Evolutionary conservation across 2,113 vertebrate species (phyloP), one percentile per base, ranked within the genome.

Genomic region (Lipotes vexillifer): DNA sequence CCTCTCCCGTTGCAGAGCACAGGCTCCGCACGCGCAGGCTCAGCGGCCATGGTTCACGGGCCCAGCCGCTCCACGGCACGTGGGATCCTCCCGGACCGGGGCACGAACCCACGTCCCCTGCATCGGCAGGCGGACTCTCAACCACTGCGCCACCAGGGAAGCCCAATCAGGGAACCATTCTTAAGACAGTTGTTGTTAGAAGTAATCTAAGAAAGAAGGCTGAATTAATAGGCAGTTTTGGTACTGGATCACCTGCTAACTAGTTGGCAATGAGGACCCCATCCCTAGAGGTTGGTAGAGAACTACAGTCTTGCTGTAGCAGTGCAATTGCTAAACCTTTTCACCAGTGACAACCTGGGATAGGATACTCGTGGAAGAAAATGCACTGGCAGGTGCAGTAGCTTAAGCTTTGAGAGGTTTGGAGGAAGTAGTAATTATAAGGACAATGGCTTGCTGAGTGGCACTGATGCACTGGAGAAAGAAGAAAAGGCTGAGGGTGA

Each of bases 361-460:
- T 27, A 85, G 55, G 25, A 71, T 38, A 92, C 4, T 55, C 68
- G 41, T 66, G 72, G 82, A 87, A 95, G 72, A 80, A 95, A 90
- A 91, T 38, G 55, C 44, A 72, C 77, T 55, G 44, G 46, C 88
- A 94, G 90, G 63, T 88, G 46, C 52, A 83, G 13, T 23, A 86
- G 74, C 88, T 96, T 97, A 96, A 87, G 78, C 82, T 88, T 74
- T 82, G 44, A 97, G 95, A 96, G 71, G 69, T 84, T 94, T 46
- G 92, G 63, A 83, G 74, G 29, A 96, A 92, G 90, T 72, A 68
- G 21, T 94, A 89, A 97, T 96, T 97, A 95, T 25, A 94, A 96
- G 74, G 66, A 95, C 96, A 97, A 92, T 77, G 90, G 46, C 71
- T 96, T 85, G n/a, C 41, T 96, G 78, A 96, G 59, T 94, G 61